These are phyloP conservation scores for Percina caprodes DNA, from an alignment of 2,113 vertebrate species.

Conservation along the genomic window DNA sequence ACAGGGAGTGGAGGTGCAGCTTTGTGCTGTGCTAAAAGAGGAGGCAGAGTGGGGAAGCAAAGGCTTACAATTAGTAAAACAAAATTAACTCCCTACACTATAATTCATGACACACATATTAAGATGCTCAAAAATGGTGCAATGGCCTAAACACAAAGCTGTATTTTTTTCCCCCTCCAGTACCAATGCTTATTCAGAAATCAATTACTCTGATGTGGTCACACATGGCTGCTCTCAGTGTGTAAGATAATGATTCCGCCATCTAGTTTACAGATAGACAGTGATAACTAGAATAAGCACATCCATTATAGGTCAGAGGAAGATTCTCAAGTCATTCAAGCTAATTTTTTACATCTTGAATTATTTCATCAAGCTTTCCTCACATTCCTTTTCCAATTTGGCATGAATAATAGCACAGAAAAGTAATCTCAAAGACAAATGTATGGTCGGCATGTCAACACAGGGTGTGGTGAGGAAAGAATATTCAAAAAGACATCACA, in stretches of 20 bases:
- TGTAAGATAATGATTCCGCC: conserved; percentile 66
- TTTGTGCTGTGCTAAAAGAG: conserved; percentile 6
- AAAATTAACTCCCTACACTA: conserved; percentile 15
- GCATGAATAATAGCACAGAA: conserved; percentile 50
- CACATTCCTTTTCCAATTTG: conserved; percentile 7
- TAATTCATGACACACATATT: conserved; percentile 49
- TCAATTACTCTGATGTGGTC: conserved; percentile 71
- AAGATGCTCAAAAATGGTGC: conserved; percentile 39
- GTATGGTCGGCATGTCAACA: conserved; percentile 55
- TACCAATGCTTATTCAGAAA: conserved; percentile 60
- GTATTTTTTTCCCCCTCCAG: not conserved
- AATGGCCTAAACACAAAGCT: conserved; percentile 36
- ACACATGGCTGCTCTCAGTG: conserved; percentile 59
- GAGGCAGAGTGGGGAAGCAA: not conserved
- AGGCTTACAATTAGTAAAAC: conserved; percentile 36
- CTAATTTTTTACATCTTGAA: conserved; percentile 33
- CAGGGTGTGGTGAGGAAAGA: conserved; percentile 40
- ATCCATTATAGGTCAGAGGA: conserved; percentile 51
- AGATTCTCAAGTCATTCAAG: conserved; percentile 39
- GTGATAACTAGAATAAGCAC: conserved; percentile 59
- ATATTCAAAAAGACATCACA: conserved; percentile 58
- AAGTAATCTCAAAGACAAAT: conserved; percentile 59
- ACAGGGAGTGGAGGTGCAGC: conserved; percentile 64
- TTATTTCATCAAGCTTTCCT: conserved; percentile 17
- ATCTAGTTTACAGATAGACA: conserved; percentile 63